A percentile compares a stretch with the other conserved stretches of the same genome.
Conservation (phyloP, 2,797 vertebrate genomes). For the Labroides dimidiatus region DNA sequence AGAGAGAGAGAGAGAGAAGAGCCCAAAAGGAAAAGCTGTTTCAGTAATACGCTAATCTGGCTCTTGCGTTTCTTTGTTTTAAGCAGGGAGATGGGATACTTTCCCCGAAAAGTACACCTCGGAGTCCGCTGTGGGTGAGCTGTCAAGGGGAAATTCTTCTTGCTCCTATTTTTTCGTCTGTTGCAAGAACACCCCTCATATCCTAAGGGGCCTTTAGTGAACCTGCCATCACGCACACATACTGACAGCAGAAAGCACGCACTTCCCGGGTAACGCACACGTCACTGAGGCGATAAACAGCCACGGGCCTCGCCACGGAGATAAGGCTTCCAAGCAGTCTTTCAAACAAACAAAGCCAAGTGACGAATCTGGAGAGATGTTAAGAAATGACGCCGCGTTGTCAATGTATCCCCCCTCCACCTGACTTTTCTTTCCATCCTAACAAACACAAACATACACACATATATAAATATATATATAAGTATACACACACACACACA, state of each 20-base stretch:
- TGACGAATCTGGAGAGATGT: conserved; percentile 68
- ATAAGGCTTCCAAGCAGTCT: conserved; percentile 75
- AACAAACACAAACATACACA: conserved; percentile 40
- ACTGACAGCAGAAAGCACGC: conserved; percentile 70
- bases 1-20: conserved; percentile 50
- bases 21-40: conserved; percentile 72
- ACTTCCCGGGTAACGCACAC: conserved; percentile 57
- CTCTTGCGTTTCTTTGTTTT: conserved; percentile 75
- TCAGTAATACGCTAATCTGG: conserved; percentile 72
- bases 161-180: conserved; percentile 31
- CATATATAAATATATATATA: no score
- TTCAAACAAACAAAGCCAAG: conserved; percentile 76
- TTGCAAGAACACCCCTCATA: conserved; percentile 52
- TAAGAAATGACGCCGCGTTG: conserved; percentile 66
- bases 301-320: conserved; percentile 61
- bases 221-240: conserved; percentile 76
- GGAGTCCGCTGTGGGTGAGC: conserved; percentile 66
- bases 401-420: conserved; percentile 62
- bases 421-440: conserved; percentile 39
- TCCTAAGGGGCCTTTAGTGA: conserved; percentile 74
- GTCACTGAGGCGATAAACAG: conserved; percentile 75
- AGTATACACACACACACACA: conserved; percentile 43
- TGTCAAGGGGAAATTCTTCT: conserved; percentile 72
- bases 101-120: conserved; percentile 66
- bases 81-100: conserved; percentile 66